A percentile compares a stretch with the other conserved stretches of the same genome.
phyloP scores from a whole-genome alignment of 2,797 vertebrate genomes.

The Pygocentrus nattereri region DNA sequence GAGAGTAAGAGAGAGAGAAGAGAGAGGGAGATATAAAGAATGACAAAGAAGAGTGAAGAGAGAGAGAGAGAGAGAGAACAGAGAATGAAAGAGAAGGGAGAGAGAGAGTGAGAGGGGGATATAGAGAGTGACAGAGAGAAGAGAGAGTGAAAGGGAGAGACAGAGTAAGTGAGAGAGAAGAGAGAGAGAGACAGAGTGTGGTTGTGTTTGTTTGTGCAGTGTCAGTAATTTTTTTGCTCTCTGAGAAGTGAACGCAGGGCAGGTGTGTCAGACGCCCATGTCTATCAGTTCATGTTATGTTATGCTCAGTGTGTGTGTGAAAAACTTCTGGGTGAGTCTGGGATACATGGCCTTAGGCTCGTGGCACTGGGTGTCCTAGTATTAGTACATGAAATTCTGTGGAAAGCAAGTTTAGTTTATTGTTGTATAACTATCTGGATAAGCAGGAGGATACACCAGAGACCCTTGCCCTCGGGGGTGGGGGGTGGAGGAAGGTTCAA shows the following conservation, averaged over 20 bases:
- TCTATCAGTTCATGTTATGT: not conserved
- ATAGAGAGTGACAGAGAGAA: too few relatives aligned
- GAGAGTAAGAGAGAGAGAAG: too few relatives aligned
- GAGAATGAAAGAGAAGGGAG: not conserved
- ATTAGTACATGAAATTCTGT: not conserved
- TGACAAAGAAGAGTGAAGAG: too few relatives aligned
- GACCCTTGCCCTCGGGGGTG: too few relatives aligned
- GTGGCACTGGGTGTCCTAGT: conserved; percentile 6
- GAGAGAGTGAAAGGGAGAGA: not conserved
- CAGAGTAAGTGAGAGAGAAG: not conserved
- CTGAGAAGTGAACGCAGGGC: too few relatives aligned
- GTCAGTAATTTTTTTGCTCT: too few relatives aligned
- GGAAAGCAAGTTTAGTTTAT: not conserved
- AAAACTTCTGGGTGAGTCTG: conserved; percentile 12
- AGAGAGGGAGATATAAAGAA: too few relatives aligned
- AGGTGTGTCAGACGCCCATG: not conserved
- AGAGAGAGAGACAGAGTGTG: too few relatives aligned
- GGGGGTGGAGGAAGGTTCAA: too few relatives aligned
- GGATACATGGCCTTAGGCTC: conserved; percentile 19
- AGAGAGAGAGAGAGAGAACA: not conserved
- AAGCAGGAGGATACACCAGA: too few relatives aligned
- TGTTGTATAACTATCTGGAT: not conserved
- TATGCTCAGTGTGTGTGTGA: not conserved
- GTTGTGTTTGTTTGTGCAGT: too few relatives aligned
- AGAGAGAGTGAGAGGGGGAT: too few relatives aligned